Percentiles rank a stretch among this genome's conserved stretches.
Conservation (phyloP, 1,140 invertebrate genomes). For the Papilio polyxenes region DNA sequence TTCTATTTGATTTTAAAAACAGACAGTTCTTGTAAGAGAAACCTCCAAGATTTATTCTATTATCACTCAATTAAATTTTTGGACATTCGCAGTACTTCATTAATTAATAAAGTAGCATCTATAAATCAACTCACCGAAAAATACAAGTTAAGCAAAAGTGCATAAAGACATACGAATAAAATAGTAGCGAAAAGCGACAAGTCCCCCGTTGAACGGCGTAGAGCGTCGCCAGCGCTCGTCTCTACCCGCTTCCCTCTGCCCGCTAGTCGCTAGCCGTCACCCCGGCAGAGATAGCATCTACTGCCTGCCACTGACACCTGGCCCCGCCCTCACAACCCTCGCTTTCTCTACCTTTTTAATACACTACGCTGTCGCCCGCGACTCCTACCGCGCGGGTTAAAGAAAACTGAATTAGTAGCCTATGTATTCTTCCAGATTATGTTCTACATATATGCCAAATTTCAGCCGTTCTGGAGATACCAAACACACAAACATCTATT, state of each 20-base stretch:
- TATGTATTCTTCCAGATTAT: too few species aligned
- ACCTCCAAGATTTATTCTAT: too few species aligned
- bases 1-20: too few species aligned
- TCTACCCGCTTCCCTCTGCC: background rate
- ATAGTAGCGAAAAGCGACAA: background rate
- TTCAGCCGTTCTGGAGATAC: too few species aligned
- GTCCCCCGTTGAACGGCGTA: background rate
- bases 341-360: conserved; percentile 59
- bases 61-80: background rate
- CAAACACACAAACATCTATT: too few species aligned
- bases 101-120: background rate
- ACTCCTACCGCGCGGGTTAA: too few species aligned
- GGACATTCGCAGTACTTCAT: background rate
- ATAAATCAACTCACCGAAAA: too few species aligned
- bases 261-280: conserved; percentile 38
- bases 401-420: too few species aligned
- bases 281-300: conserved; percentile 71
- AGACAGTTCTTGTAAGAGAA: too few species aligned
- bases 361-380: conserved; percentile 26
- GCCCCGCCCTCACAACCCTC: conserved; percentile 68
- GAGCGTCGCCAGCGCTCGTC: background rate
- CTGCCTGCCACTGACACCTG: conserved; percentile 73
- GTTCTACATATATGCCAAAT: too few species aligned
- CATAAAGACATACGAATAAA: background rate
- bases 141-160: background rate